Conservation (phyloP, 2,797 vertebrate genomes). For the Oreortyx pictus region DNA sequence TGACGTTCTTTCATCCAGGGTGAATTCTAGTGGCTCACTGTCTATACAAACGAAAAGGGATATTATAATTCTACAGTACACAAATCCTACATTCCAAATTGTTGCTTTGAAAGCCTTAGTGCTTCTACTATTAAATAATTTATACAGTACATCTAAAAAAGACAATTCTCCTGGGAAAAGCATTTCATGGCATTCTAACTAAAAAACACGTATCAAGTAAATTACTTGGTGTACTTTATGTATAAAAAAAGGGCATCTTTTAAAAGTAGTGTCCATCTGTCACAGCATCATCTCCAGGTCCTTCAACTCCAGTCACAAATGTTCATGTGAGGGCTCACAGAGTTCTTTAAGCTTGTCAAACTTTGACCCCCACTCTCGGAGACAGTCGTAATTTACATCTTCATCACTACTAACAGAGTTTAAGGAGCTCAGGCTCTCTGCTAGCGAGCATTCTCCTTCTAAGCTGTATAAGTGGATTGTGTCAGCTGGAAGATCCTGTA, state of each 20-base stretch:
- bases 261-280: constrained; percentile 25
- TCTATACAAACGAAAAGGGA: constrained; percentile 20
- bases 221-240: not conserved
- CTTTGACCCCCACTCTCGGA: constrained; percentile 85
- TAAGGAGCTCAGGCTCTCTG: constrained; percentile 88
- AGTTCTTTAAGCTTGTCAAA: constrained; percentile 85
- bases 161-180: not conserved
- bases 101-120: not conserved
- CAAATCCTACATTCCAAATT: not conserved
- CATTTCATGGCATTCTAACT: not conserved
- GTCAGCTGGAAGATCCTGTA: constrained; percentile 80
- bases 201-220: not conserved
- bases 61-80: not conserved
- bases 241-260: constrained; percentile 39
- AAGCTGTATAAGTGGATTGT: constrained; percentile 84
- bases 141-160: constrained; percentile 47
- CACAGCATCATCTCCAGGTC: not conserved
- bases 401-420: constrained; percentile 75
- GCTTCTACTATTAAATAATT: constrained; percentile 1
- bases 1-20: constrained; percentile 35
- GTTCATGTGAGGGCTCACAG: constrained; percentile 76
- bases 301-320: not conserved
- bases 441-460: constrained; percentile 82
- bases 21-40: constrained; percentile 38
- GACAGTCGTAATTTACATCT: constrained; percentile 77